These are phyloP conservation scores for Anthrax anthrax DNA, from an alignment of 2,888 invertebrate genomes.

Conservation along the genomic window DNA sequence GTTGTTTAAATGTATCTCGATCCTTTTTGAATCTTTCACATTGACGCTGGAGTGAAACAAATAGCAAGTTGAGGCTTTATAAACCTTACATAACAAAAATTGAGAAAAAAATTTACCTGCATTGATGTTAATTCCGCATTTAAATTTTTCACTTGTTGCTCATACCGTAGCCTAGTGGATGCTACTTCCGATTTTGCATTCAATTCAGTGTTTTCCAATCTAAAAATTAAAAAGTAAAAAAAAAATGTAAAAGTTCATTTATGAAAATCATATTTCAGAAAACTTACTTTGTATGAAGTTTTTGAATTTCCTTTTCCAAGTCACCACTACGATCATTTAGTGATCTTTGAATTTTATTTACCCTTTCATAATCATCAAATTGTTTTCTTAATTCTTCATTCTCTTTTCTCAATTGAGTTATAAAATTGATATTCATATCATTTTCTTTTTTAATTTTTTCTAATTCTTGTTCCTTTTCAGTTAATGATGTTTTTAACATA, in stretches of 20 bases:
- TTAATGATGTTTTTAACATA: slow-evolving; percentile 51
- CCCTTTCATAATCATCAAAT: slow-evolving; percentile 71
- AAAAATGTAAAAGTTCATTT: slow-evolving; percentile 12
- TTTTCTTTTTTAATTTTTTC: slow-evolving; percentile 53
- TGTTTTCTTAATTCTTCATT: slow-evolving; percentile 68
- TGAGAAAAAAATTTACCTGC: slow-evolving; percentile 47
- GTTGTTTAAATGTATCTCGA: slow-evolving; percentile 76
- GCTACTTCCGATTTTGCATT: slow-evolving; percentile 62
- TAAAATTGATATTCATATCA: slow-evolving; percentile 52
- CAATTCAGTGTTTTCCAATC: slow-evolving; percentile 52
- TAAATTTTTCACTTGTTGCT: slow-evolving; percentile 66
- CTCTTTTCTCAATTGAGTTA: slow-evolving; percentile 56
- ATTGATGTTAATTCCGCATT: slow-evolving; percentile 69
- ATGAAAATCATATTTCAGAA: slow-evolving; percentile 33
- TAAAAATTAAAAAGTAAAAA: slow-evolving; percentile 13
- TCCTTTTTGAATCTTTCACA: slow-evolving; percentile 65
- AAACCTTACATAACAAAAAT: slow-evolving; percentile 45
- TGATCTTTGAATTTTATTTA: slow-evolving; percentile 67
- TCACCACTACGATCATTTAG: slow-evolving; percentile 61
- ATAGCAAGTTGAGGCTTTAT: slow-evolving; percentile 74
- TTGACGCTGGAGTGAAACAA: slow-evolving; percentile 29
- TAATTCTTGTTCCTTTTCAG: slow-evolving; percentile 61
- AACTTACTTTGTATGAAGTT: slow-evolving; percentile 45
- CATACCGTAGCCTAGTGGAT: slow-evolving; percentile 70
- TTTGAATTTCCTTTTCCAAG: slow-evolving; percentile 60